Percentiles rank a stretch among this genome's conserved stretches.
Conservation (phyloP, 2,888 invertebrate genomes). For the Apantesis nais region DNA sequence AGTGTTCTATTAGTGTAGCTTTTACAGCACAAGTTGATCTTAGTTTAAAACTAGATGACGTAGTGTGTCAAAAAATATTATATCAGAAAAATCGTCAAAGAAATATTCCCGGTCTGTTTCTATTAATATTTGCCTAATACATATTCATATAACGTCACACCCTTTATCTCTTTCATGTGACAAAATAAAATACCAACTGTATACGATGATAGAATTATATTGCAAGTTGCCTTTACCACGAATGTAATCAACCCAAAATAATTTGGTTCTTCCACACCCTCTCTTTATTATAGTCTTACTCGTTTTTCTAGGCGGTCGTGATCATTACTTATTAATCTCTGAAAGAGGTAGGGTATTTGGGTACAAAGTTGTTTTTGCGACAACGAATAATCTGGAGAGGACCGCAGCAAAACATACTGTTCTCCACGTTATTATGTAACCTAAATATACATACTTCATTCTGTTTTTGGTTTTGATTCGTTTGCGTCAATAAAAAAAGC, state of each 20-base stretch:
- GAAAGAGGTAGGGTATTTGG: constrained; percentile 30
- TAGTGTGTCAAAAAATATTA: too few species aligned
- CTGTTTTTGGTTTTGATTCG: neutral
- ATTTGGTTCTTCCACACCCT: neutral
- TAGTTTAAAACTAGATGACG: too few species aligned
- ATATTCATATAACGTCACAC: neutral
- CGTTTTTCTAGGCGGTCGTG: constrained; percentile 23
- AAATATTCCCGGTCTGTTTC: neutral
- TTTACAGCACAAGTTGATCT: too few species aligned
- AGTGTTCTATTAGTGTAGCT: too few species aligned
- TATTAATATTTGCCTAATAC: neutral
- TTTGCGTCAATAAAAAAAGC: neutral
- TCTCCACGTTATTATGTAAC: neutral
- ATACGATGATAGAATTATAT: neutral
- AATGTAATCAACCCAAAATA: constrained; percentile 19
- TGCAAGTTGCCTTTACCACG: neutral
- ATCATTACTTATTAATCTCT: constrained; percentile 39
- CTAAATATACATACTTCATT: neutral
- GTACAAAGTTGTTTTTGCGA: constrained; percentile 53
- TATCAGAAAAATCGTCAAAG: neutral
- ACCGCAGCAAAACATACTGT: constrained; percentile 33
- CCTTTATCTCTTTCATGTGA: constrained; percentile 1
- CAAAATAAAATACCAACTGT: neutral
- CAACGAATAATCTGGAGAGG: constrained; percentile 47
- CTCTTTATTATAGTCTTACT: constrained; percentile 4